Base-by-base conservation (phyloP, 2,888 invertebrate species). In the Alloscopus bannaensis region DNA sequence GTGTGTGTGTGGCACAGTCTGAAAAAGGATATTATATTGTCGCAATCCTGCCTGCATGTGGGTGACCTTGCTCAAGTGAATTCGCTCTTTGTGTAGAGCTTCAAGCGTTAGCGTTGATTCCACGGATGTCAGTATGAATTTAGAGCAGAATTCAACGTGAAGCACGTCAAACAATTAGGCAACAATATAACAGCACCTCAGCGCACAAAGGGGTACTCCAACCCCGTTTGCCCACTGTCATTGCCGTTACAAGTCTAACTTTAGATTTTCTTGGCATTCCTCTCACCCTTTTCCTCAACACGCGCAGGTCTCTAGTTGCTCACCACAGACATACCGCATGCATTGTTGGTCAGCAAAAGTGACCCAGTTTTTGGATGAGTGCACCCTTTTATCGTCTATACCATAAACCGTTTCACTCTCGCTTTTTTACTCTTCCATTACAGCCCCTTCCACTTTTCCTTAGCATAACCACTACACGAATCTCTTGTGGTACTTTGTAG, bases 281-380 rank as follows among this genome's bases (percentile, higher is more conserved):
- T 13, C 13, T 36, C 36, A 13, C 36, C 36, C 6, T 36, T 36
- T 8, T 13, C 36, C 6, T 13, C 3, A 18, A 8, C 36, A 60
- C 3, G n/a, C n/a, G n/a, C n/a, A n/a, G n/a, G n/a, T n/a, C n/a
- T n/a, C n/a, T n/a, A n/a, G n/a, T n/a, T n/a, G n/a, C n/a, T n/a
- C n/a, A 18, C 13, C 11, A 16, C 24, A n/a, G 45, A 28, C 42
- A 64, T n/a, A 47, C 13, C 20, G 24, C 26, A 24, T 55, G 18
- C 36, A 20, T 59, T 59, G 28, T 36, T 62, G 65, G 31, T 50
- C 31, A 64, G 65, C 50, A 70, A 75, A 75, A 75, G 59, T 80
- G 80, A 80, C 80, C 80, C 60, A 80, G 75, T 75, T 80, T 70
- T 47, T n/a, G 72, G 26, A 45, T 60, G 52, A 68, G 75, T 47